Evolutionary conservation across 2,888 invertebrate species (phyloP), one percentile per base, ranked within the genome.

Genomic region (Lucinisca nassula): DNA sequence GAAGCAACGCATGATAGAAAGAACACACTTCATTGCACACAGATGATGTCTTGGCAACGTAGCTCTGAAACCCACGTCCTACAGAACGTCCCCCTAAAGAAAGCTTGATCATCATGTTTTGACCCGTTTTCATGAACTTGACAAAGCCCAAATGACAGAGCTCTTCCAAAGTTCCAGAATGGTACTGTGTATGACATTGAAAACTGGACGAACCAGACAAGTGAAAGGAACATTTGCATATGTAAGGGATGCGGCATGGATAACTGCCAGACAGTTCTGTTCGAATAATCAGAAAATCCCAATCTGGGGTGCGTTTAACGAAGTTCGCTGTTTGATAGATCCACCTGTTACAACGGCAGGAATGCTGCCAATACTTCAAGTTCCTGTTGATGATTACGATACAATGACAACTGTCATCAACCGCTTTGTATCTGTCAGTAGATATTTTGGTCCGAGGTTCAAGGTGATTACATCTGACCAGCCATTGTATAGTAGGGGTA

Each of bases 371-470:
- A 86, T 86, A 30, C 55, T 86, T 21, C 78, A 76, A 32, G 79
- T 81, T 67, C 80, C 84, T 37, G 84, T 80, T 24, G 73, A 87
- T 87, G 40, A 45, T 17, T 72, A 61, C 45, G 73, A 87, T 40
- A 87, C 87, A n/a, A 72, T 87, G 32, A 61, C 76, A 14, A 84
- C 79, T 21, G 67, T 84, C 1, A 80, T 83, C 3, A 45, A 79
- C 27, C 58, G 72, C n/a, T 87, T 76, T 77, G 61, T 70, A 12
- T 27, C 38, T 30, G 80, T 87, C 17, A 55, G 51, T n/a, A 32
- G 40, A 24, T 32, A 58, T 40, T 1, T 80, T 49, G 87, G 84
- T 0, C 83, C 83, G n/a, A 70, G 12, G 40, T 30, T 70, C 30
- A 8, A 58, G 4, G 12, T 45, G 10, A 45, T 40, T 14, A 35